A percentile compares a stretch with the other conserved stretches of the same genome.
phyloP scores from a whole-genome alignment of 2,888 invertebrate species.

The Chydorus sphaericus region DNA sequence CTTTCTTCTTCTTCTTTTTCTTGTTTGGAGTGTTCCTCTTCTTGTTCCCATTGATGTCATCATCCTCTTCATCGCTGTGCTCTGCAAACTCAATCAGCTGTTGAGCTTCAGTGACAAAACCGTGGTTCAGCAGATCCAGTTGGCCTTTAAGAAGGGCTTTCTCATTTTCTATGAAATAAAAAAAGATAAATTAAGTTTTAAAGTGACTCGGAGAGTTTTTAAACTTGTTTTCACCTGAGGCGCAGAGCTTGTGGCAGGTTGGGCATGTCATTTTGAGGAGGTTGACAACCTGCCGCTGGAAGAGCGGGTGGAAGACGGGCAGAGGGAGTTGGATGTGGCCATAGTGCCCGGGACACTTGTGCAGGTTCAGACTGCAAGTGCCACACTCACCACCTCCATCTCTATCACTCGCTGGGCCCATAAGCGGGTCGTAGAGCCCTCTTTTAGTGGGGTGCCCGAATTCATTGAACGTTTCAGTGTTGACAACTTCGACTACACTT shows the following conservation, averaged over 20 bases:
- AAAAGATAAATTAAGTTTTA: not conserved
- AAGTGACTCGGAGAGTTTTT: too few species aligned
- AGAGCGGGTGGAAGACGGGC: slow-evolving; percentile 79
- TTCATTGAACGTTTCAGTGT: slow-evolving; percentile 60
- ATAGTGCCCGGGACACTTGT: slow-evolving; percentile 77
- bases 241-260: slow-evolving; percentile 38
- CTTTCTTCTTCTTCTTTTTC: slow-evolving; percentile 2
- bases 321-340: slow-evolving; percentile 85
- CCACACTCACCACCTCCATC: slow-evolving; percentile 57
- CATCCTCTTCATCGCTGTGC: slow-evolving; percentile 9
- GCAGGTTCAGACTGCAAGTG: slow-evolving; percentile 54
- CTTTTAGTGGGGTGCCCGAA: slow-evolving; percentile 66
- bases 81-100: slow-evolving; percentile 39
- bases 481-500: slow-evolving; percentile 66
- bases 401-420: slow-evolving; percentile 51
- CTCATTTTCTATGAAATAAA: slow-evolving; percentile 16
- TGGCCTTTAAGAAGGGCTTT: slow-evolving; percentile 49
- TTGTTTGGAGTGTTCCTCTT: slow-evolving; percentile 12
- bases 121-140: slow-evolving; percentile 52
- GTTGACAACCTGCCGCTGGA: slow-evolving; percentile 53
- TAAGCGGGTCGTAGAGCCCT: slow-evolving; percentile 75
- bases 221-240: not conserved
- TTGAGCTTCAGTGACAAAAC: slow-evolving; percentile 54
- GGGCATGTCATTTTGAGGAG: slow-evolving; percentile 54
- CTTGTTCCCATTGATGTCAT: not conserved